Percentiles rank a stretch among this genome's conserved stretches.
phyloP scores from a whole-genome alignment of 2,888 invertebrate species.

The Sarcophaga subvicina region DNA sequence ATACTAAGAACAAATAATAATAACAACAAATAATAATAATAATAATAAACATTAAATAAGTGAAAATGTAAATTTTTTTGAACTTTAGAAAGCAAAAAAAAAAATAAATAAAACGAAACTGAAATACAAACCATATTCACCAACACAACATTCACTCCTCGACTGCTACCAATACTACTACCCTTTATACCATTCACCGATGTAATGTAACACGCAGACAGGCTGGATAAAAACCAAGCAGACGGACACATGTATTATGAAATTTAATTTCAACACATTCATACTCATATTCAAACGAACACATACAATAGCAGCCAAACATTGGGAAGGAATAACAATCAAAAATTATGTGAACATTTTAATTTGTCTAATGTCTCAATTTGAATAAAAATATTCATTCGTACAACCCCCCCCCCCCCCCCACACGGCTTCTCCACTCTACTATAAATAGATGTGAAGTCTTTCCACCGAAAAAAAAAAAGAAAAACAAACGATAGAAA shows the following conservation, averaged over 20 bases:
- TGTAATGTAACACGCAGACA: background rate
- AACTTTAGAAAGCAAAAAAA: background rate
- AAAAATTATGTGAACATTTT: constrained; percentile 79
- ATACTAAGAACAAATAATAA: background rate
- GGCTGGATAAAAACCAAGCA: background rate
- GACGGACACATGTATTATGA: constrained; percentile 39
- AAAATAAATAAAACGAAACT: background rate
- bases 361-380: constrained; percentile 81
- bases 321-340: constrained; percentile 75
- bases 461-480: constrained; percentile 46
- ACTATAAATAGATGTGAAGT: background rate
- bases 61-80: background rate
- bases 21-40: background rate
- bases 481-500: constrained; percentile 66
- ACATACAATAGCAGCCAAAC: constrained; percentile 41
- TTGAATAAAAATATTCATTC: constrained; percentile 75
- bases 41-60: background rate
- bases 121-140: background rate
- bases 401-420: background rate
- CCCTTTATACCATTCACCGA: background rate
- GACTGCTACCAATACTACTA: background rate
- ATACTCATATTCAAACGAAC: constrained; percentile 54
- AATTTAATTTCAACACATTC: constrained; percentile 54
- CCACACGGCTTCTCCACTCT: background rate
- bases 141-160: background rate